These are phyloP conservation scores for Sinella curviseta DNA, from an alignment of 1,140 invertebrate genomes.

Conservation along the genomic window DNA sequence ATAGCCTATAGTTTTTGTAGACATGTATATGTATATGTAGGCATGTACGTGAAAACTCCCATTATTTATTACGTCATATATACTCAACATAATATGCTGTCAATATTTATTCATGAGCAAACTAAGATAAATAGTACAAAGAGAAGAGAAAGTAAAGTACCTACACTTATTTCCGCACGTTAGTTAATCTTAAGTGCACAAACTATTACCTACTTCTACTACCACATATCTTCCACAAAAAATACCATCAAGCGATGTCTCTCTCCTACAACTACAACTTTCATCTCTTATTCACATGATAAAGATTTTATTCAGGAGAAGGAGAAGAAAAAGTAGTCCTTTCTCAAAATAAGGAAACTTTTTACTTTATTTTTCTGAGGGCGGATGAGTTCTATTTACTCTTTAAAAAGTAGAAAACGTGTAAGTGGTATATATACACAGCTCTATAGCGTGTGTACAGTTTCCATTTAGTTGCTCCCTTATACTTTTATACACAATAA, in stretches of 20 bases:
- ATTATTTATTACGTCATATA: background rate
- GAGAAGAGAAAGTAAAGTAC: slow-evolving; percentile 10
- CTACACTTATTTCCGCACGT: slow-evolving; percentile 24
- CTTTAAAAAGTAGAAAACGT: background rate
- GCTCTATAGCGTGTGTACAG: no score
- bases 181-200: slow-evolving; percentile 26
- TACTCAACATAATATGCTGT: slow-evolving; percentile 6
- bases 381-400: background rate
- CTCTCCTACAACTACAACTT: background rate
- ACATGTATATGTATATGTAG: background rate
- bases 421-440: no score
- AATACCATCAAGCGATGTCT: background rate
- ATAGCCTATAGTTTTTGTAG: background rate
- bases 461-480: no score
- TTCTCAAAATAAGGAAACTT: background rate
- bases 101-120: slow-evolving; percentile 23
- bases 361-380: background rate
- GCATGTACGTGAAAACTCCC: background rate
- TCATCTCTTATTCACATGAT: slow-evolving; percentile 14
- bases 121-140: slow-evolving; percentile 4
- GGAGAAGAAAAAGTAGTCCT: background rate
- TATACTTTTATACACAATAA: no score
- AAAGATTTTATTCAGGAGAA: background rate
- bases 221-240: background rate
- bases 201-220: slow-evolving; percentile 1